These are phyloP conservation scores for Lerista edwardsae DNA, from an alignment of 2,797 vertebrate species.

Conservation along the genomic window DNA sequence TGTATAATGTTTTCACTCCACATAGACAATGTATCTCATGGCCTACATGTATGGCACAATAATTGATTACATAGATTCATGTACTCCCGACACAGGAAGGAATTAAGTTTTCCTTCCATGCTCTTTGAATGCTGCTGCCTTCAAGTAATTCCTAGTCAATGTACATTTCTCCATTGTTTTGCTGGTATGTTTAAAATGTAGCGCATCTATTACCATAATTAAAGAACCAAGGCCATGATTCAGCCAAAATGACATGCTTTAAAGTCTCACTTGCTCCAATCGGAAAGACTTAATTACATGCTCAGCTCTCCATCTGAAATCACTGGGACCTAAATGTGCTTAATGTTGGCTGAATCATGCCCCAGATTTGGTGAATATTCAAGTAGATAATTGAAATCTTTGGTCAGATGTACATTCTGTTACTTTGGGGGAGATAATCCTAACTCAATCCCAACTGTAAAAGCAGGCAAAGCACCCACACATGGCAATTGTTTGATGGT, in stretches of 20 bases:
- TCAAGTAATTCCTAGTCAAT: conserved; percentile 32
- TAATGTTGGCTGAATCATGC: background rate
- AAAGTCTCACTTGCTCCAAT: background rate
- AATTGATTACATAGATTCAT: conserved; percentile 44
- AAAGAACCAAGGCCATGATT: background rate
- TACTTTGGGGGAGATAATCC: conserved; percentile 29
- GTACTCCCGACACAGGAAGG: conserved; percentile 36
- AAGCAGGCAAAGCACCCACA: background rate
- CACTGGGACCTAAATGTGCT: conserved; percentile 33
- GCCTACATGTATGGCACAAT: conserved; percentile 46
- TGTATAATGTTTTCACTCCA: conserved; percentile 46
- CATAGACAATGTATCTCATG: conserved; percentile 51
- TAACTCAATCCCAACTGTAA: conserved; percentile 43
- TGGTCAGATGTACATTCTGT: conserved; percentile 57
- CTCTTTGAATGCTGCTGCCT: conserved; percentile 21
- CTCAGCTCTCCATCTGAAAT: conserved; percentile 15
- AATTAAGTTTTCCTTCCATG: conserved; percentile 39
- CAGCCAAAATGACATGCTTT: background rate
- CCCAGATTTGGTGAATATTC: conserved; percentile 49
- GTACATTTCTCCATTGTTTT: conserved; percentile 40
- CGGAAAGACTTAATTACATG: background rate
- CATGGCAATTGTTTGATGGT: background rate
- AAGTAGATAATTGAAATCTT: conserved; percentile 60
- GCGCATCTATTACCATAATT: conserved; percentile 13
- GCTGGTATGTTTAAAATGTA: conserved; percentile 39